A percentile compares a stretch with the other conserved stretches of the same genome.
Evolutionary conservation across 1,140 invertebrate genomes (phyloP).

Genomic region (Lepidostoma basale): DNA sequence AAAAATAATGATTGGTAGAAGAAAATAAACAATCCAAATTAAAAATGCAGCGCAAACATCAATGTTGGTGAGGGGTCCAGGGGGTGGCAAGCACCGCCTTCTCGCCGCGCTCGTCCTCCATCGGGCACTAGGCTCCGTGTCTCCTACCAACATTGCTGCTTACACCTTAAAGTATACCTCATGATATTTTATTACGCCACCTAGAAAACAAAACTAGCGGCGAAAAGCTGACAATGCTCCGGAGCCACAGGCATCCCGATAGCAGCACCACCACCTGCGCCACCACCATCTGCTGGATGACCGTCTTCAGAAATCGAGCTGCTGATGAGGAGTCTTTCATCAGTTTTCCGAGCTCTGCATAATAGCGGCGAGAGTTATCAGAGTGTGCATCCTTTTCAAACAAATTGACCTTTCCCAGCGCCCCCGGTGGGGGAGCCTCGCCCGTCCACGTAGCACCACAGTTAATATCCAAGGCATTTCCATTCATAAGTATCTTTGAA

Average conservation of each 20-base stretch:
- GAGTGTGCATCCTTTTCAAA: background rate
- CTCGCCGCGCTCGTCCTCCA: background rate
- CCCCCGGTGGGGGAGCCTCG: background rate
- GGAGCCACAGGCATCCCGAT: constrained; percentile 58
- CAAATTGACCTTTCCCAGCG: background rate
- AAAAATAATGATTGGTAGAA: background rate
- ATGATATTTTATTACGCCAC: constrained; percentile 74
- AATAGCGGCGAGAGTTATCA: constrained; percentile 2
- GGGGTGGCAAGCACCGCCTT: background rate
- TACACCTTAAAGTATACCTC: constrained; percentile 51
- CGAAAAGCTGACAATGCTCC: constrained; percentile 50
- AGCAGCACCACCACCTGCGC: constrained; percentile 55
- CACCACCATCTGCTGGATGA: constrained; percentile 54
- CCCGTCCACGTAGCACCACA: constrained; percentile 9
- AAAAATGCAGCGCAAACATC: constrained; percentile 36
- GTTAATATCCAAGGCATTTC: constrained; percentile 20
- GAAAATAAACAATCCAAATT: constrained; percentile 12
- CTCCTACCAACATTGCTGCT: constrained; percentile 37
- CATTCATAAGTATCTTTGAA: constrained; percentile 34
- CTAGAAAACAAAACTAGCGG: constrained; percentile 68
- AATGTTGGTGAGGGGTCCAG: constrained; percentile 30
- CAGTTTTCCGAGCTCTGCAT: constrained; percentile 24
- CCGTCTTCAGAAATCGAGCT: constrained; percentile 54
- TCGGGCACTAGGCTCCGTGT: background rate
- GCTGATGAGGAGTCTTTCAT: constrained; percentile 46